Base-by-base conservation (phyloP, 1,140 invertebrate genomes). In the Orussus abietinus region DNA sequence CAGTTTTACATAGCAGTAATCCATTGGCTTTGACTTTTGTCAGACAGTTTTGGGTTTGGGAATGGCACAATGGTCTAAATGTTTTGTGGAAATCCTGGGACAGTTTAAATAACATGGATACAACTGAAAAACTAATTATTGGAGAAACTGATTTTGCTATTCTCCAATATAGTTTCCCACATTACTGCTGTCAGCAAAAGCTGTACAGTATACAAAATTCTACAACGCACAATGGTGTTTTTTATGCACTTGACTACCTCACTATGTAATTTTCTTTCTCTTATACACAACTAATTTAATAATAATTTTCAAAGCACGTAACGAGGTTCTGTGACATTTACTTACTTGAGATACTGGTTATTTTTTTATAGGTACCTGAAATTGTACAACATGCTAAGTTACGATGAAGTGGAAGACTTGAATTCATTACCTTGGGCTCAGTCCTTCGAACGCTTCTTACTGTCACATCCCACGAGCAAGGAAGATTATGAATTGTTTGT, bases 171-270 rank as follows among this genome's bases (percentile, higher is more conserved):
- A 73, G 76, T 3, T 77, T 66, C 35, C 60, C 78, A 1, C 38
- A 71, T 20, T 74, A 72, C 47, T 74, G 66, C 18, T 70, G 72
- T 35, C 64, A 74, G 25, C 69, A 74, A 40, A 71, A 74, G 35
- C 49, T 83, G 7, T 62, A 75, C 10, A 67, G 66, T n/a, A 66
- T 84, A 22, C 78, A 83, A 53, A 82, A 80, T 62, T 81, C 79
- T 7, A 80, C 76, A 0, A 73, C 75, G 0, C 80, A 83, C 45
- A 56, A 62, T 18, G 67, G 72, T 44, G 80, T 82, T 13, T 61
- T 55, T 11, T 69, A 74, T 26, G 70, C 75, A 3, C 44, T 83
- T 1, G 64, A 74, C 51, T 69, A 73, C 26, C 53, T 83, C 9
- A 74, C 72, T 37, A 74, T 77, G 80, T 83, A 70, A 62, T n/a